Percentiles rank a stretch among this genome's conserved stretches.
Evolutionary conservation across 2,888 invertebrate genomes (phyloP).

Genomic region (Chaetoderma sp.): DNA sequence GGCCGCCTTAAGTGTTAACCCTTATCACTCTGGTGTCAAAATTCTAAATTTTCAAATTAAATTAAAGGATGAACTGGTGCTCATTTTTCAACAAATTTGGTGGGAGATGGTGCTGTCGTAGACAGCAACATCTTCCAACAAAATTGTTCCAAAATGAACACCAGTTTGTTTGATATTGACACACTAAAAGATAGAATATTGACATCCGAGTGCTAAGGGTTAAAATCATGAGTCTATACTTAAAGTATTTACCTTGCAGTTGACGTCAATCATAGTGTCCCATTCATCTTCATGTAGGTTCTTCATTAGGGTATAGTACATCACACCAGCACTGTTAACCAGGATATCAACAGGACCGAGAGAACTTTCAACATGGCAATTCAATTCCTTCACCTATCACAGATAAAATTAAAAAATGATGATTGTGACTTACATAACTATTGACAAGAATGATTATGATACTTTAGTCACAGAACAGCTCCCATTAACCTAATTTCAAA

Average conservation of each 20-base stretch:
- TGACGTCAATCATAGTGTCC: conserved; percentile 68
- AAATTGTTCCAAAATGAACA: no score
- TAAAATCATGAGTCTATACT: no score
- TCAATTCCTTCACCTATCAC: conserved; percentile 57
- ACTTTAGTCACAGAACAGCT: background rate
- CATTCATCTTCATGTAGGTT: conserved; percentile 67
- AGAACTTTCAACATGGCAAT: conserved; percentile 57
- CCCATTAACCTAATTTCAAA: background rate
- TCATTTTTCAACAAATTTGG: no score
- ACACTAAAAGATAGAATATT: no score
- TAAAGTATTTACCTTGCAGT: conserved; percentile 66
- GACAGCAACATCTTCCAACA: no score
- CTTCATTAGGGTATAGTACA: conserved; percentile 69
- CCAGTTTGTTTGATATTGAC: no score
- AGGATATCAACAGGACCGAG: conserved; percentile 67
- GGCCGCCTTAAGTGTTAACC: no score
- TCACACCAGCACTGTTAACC: conserved; percentile 69
- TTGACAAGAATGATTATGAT: background rate
- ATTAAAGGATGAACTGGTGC: no score
- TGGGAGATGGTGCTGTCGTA: no score
- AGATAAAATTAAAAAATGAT: background rate
- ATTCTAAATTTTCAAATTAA: no score
- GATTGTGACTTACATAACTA: background rate
- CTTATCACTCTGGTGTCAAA: no score
- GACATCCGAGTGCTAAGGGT: no score